phyloP scores from a whole-genome alignment of 2,113 vertebrate species.

The Microcebus jonahi region DNA sequence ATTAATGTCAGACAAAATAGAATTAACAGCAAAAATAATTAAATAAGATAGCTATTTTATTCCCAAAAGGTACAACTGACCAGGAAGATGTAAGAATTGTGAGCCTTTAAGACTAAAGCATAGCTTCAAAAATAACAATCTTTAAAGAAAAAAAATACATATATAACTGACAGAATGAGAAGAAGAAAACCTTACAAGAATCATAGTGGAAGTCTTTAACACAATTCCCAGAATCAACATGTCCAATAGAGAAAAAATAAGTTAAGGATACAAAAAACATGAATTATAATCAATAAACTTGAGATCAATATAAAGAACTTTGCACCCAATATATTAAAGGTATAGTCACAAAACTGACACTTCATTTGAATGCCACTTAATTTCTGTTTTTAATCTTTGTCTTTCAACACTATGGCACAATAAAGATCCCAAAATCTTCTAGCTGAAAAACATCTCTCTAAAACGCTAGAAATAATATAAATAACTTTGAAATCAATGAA shows the following conservation, averaged over 20 bases:
- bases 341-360: neutral
- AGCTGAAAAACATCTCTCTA: neutral
- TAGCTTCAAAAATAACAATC: neutral
- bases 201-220: neutral
- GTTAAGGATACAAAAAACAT: neutral
- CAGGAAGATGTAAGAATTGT: neutral
- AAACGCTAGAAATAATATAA: neutral
- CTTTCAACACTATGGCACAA: neutral
- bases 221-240: neutral
- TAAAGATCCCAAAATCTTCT: neutral
- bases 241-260: conserved; percentile 25
- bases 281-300: neutral
- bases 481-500: neutral
- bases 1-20: neutral
- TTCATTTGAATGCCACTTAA: neutral
- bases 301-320: conserved; percentile 6
- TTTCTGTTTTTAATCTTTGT: neutral
- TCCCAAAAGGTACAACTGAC: neutral
- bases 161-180: neutral
- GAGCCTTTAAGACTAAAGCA: neutral
- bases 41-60: neutral
- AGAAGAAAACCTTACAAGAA: neutral
- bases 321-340: neutral
- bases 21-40: neutral
- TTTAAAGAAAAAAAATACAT: neutral